A percentile compares a stretch with the other conserved stretches of the same genome.
Evolutionary conservation across 1,140 invertebrate species (phyloP).

Genomic region (Druon quercuslanigerum): DNA sequence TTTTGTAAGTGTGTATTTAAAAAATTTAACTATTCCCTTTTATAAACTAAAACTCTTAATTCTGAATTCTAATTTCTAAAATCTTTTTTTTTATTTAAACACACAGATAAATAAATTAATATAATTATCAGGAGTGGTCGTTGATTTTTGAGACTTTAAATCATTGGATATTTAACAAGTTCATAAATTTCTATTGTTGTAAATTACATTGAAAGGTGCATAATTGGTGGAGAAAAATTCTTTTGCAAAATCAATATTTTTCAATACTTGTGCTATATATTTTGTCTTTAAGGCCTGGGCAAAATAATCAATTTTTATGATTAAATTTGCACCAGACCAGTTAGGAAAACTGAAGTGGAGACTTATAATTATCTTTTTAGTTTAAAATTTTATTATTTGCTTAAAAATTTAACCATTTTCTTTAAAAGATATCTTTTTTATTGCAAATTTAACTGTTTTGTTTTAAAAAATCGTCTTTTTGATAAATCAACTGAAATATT

Average conservation of each 20-base stretch:
- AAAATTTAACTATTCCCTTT: too few species aligned
- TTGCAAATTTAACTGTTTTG: too few species aligned
- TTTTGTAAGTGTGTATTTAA: too few species aligned
- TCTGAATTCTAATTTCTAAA: too few species aligned
- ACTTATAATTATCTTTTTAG: too few species aligned
- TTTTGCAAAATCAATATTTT: conserved; percentile 15
- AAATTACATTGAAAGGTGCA: conserved; percentile 19
- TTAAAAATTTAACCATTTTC: too few species aligned
- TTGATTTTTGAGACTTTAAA: neutral
- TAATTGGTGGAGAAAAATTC: conserved; percentile 1
- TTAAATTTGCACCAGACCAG: neutral
- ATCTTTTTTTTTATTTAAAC: neutral
- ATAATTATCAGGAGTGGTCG: neutral
- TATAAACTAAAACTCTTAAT: too few species aligned
- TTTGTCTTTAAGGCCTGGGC: neutral
- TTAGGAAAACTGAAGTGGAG: neutral
- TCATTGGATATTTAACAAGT: conserved; percentile 1
- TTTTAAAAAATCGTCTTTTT: too few species aligned
- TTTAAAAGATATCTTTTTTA: too few species aligned
- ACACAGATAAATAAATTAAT: neutral
- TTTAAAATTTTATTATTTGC: too few species aligned
- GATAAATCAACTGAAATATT: too few species aligned
- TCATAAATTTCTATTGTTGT: conserved; percentile 8
- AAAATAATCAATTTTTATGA: neutral
- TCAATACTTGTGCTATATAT: conserved; percentile 10